Percentiles rank a stretch among this genome's conserved stretches.
Evolutionary conservation across 2,113 vertebrate species (phyloP).

Genomic region (cat (Felis catus)): F.catus_Fca126_mat1.0 CM031412.1:110198501-110199000

Average conservation of each 20-base stretch:
- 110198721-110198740: not conserved
- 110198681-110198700: not conserved
- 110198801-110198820: not conserved
- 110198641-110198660: not conserved
- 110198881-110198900: not conserved
- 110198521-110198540: not conserved
- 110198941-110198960: not conserved
- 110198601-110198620: not conserved
- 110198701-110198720: not conserved
- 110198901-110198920: conserved; percentile 17
- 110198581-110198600: not conserved
- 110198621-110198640: not conserved
- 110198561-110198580: not conserved
- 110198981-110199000: not conserved
- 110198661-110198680: not conserved
- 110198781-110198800: conserved; percentile 46
- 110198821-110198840: conserved; percentile 33
- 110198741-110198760: not conserved
- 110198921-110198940: not conserved
- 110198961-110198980: not conserved
- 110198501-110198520: not conserved
- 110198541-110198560: not conserved
- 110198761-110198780: not conserved
- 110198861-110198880: too few relatives aligned
- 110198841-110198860: not conserved